These are phyloP conservation scores for Lacerta agilis DNA, from an alignment of 2,797 vertebrate genomes.

Conservation along the genomic window DNA sequence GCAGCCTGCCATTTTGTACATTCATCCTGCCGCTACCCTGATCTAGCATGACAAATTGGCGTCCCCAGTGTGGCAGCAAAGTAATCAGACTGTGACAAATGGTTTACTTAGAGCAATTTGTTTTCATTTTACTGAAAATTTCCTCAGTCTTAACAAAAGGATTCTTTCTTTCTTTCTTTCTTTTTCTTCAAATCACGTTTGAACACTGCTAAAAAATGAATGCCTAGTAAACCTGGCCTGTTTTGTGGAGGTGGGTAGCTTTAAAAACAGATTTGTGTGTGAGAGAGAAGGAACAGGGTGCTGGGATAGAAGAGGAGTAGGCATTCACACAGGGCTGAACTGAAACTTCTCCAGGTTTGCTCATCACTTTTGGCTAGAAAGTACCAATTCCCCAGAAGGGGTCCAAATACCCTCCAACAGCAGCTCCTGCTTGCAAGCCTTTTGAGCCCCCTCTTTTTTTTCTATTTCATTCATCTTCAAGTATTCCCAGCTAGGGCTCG, in stretches of 20 bases:
- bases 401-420: too few species aligned
- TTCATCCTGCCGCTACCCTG: constrained; percentile 78
- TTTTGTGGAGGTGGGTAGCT: not conserved
- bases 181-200: constrained; percentile 58
- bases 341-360: not conserved
- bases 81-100: constrained; percentile 88
- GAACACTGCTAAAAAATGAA: constrained; percentile 49
- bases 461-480: not conserved
- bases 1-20: constrained; percentile 71
- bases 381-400: not conserved
- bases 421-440: not conserved
- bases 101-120: constrained; percentile 86
- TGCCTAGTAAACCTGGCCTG: constrained; percentile 33
- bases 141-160: constrained; percentile 76
- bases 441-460: too few species aligned
- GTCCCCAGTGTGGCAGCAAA: constrained; percentile 81
- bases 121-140: constrained; percentile 85
- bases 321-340: not conserved
- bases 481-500: not conserved
- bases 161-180: constrained; percentile 39
- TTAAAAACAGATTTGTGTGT: not conserved
- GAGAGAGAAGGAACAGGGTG: not conserved
- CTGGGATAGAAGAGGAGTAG: not conserved
- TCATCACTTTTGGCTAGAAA: not conserved
- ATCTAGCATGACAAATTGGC: constrained; percentile 86